Percentiles rank a stretch among this genome's conserved stretches.
Evolutionary conservation across 2,888 invertebrate species (phyloP).

Genomic region (Minunthozetes semirufus): DNA sequence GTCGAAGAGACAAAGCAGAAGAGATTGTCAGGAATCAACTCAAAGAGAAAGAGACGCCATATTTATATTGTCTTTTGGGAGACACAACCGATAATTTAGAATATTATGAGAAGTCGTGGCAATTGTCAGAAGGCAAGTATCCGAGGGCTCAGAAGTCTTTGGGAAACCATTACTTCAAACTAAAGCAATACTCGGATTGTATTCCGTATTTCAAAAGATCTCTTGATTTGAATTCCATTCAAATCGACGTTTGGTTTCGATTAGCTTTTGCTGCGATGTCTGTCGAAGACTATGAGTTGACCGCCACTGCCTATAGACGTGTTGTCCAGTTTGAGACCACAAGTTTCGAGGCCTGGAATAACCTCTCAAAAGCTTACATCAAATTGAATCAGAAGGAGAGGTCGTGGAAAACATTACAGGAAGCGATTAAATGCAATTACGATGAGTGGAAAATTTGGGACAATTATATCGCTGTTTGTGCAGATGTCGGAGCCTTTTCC

Average conservation of each 20-base stretch:
- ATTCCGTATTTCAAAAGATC: conserved; percentile 74
- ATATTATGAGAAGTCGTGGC: conserved; percentile 85
- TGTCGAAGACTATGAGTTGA: conserved; percentile 69
- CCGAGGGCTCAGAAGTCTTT: conserved; percentile 80
- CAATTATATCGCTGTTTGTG: conserved; percentile 78
- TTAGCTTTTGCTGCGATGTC: conserved; percentile 76
- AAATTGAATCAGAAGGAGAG: conserved; percentile 74
- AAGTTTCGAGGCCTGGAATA: conserved; percentile 96
- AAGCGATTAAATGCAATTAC: conserved; percentile 83
- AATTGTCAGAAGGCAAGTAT: conserved; percentile 70
- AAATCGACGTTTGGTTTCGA: conserved; percentile 76
- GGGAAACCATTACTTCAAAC: conserved; percentile 66
- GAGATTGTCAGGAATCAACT: conserved; percentile 73
- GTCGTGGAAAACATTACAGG: conserved; percentile 75
- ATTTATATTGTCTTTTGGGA: conserved; percentile 83
- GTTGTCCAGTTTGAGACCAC: conserved; percentile 77
- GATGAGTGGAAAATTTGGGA: conserved; percentile 92
- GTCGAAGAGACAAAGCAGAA: conserved; percentile 60
- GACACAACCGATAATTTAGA: conserved; percentile 71
- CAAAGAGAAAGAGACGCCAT: conserved; percentile 71
- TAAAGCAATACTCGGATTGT: conserved; percentile 66
- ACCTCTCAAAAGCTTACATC: conserved; percentile 86
- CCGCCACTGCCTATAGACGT: conserved; percentile 74
- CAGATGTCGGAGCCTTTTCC: conserved; percentile 75
- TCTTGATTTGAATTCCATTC: conserved; percentile 75